Percentiles rank a stretch among this genome's conserved stretches.
phyloP scores from a whole-genome alignment of 1,140 invertebrate species.

The Drosophila seguyi region DNA sequence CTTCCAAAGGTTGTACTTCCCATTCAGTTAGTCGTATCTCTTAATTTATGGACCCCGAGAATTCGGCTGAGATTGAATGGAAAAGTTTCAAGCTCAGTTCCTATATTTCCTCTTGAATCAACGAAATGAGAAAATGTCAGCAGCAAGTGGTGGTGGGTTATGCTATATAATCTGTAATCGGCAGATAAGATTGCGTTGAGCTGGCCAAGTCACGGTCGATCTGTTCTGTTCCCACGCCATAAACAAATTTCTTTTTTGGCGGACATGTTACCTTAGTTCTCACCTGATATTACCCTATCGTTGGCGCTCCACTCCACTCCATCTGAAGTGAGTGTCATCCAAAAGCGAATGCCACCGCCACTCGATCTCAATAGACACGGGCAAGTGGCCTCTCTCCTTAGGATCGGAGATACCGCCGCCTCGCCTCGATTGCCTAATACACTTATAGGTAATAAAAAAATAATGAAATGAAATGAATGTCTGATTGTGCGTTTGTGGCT shows the following conservation, averaged over 20 bases:
- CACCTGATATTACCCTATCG: constrained; percentile 7
- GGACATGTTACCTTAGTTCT: not conserved
- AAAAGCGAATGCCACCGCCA: constrained; percentile 14
- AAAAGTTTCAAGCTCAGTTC: constrained; percentile 16
- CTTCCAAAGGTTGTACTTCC: no score
- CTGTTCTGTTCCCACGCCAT: constrained; percentile 39
- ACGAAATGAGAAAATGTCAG: not conserved
- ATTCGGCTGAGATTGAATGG: constrained; percentile 11
- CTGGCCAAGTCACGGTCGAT: not conserved
- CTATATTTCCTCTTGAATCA: not conserved
- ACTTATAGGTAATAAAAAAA: constrained; percentile 4
- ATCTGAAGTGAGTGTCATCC: constrained; percentile 42
- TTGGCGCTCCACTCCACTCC: constrained; percentile 23
- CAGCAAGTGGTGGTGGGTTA: not conserved
- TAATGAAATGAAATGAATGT: constrained; percentile 24
- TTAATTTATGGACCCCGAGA: constrained; percentile 10
- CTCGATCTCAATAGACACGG: constrained; percentile 41
- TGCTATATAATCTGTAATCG: constrained; percentile 8
- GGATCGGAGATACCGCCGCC: constrained; percentile 21
- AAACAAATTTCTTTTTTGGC: constrained; percentile 13
- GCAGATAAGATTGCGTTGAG: constrained; percentile 28
- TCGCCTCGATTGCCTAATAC: constrained; percentile 25
- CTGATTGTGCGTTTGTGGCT: constrained; percentile 19
- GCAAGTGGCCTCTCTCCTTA: constrained; percentile 32
- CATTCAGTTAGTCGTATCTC: not conserved